Evolutionary conservation across 2,797 vertebrate genomes (phyloP), one percentile per base, ranked within the genome.

Genomic region (Eulemur rubriventer): DNA sequence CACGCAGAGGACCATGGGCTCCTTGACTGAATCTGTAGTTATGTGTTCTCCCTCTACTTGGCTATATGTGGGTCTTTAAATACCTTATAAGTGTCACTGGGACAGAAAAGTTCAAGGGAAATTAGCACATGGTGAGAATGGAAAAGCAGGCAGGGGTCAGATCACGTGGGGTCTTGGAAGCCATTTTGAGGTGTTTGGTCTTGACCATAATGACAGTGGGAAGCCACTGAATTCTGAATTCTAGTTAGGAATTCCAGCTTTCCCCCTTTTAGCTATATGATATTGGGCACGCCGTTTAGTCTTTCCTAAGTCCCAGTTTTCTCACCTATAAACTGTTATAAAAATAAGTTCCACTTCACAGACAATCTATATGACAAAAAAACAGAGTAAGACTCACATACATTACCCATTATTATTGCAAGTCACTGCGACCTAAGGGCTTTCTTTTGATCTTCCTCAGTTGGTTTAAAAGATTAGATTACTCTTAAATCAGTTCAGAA

Each of bases 301-400:
- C n/a, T 84, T 91, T 89, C 67, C 41, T 84, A 28, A n/a, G 2
- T 6, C 20, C 92, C 26, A 9, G 67, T 43, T 93, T 96, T 78
- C 90, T 81, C 52, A 96, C 22, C 20, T 1, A 11, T 67, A 93
- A 96, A 96, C 83, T 12, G 4, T 48, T 83, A 81, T 73, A 96
- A 59, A 38, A 97, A 73, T 80, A 95, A 72, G 86, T 35, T 33
- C 4, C 48, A 52, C 52, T 46, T 57, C 50, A 72, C 11, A 67
- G 55, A 94, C 46, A 11, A 93, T 65, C 78, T 73, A 61, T 17
- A 30, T 72, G 55, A 91, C 30, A 20, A 48, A 59, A 93, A 61
- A 84, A 78, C 88, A 41, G 22, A 70, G 9, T 55, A 48, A 35
- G 46, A 52, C 57, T 63, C 63, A n/a, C 22, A 52, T 18, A 33